Evolutionary conservation across 2,888 invertebrate species (phyloP).

Genomic region (Rhagium mordax): DNA sequence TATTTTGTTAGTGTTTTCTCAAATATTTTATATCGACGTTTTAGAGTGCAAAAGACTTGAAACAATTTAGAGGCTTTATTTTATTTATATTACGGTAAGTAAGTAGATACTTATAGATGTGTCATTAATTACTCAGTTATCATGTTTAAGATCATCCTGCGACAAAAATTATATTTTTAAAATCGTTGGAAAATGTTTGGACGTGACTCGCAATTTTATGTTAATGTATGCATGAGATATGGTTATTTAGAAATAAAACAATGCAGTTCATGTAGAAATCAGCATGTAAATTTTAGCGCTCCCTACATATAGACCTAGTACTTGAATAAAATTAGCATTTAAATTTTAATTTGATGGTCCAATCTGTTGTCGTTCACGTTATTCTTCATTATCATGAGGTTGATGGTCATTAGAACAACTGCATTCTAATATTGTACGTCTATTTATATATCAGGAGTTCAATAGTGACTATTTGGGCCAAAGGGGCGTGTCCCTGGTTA

Average conservation of each 20-base stretch:
- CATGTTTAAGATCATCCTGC: not conserved
- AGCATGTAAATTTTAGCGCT: not conserved
- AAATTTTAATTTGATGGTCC: not conserved
- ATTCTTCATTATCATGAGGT: not conserved
- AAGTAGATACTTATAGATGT: slow-evolving; percentile 21
- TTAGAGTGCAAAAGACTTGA: slow-evolving; percentile 44
- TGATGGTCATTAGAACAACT: not conserved
- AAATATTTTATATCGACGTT: slow-evolving; percentile 45
- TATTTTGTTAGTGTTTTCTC: slow-evolving; percentile 53
- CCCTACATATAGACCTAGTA: not conserved
- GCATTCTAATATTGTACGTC: not conserved
- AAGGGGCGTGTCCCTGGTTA: slow-evolving; percentile 24
- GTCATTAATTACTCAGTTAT: not conserved
- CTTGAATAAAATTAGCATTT: not conserved
- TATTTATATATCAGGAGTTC: slow-evolving; percentile 21
- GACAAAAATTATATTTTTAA: not conserved
- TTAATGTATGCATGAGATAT: not conserved
- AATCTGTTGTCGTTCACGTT: not conserved
- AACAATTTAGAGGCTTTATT: slow-evolving; percentile 23
- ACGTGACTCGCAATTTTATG: not conserved
- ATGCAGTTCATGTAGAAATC: not conserved
- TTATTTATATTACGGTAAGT: slow-evolving; percentile 31
- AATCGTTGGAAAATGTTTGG: not conserved
- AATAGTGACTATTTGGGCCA: slow-evolving; percentile 27
- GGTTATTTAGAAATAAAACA: not conserved